Evolutionary conservation across 1,140 invertebrate species (phyloP).

Genomic region (Pachypsylla venusta): DNA sequence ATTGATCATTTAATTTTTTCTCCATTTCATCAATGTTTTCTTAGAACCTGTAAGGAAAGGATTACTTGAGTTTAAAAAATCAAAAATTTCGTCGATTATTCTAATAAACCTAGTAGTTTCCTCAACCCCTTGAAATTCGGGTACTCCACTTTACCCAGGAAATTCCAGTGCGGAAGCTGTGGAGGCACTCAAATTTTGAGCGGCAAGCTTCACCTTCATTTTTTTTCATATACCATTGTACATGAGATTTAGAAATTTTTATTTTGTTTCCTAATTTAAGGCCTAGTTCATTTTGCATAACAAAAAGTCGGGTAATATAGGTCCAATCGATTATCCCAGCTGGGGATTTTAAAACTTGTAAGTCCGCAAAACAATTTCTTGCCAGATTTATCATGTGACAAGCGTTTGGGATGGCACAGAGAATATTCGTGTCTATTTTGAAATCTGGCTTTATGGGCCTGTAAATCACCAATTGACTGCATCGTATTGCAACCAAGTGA

Average conservation of each 20-base stretch:
- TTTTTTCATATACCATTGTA: too few relatives aligned
- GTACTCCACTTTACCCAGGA: not conserved
- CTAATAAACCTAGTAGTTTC: conserved; percentile 11
- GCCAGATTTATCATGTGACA: conserved; percentile 13
- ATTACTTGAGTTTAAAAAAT: conserved; percentile 10
- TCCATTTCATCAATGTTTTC: not conserved
- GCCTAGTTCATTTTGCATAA: not conserved
- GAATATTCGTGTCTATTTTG: not conserved
- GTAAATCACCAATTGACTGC: not conserved
- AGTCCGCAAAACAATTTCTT: conserved; percentile 8
- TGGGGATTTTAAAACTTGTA: conserved; percentile 1
- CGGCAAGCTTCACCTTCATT: too few relatives aligned
- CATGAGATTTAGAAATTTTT: too few relatives aligned
- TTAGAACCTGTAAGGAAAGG: conserved; percentile 6
- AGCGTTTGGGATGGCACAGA: conserved; percentile 12
- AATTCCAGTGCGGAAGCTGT: not conserved
- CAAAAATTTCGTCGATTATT: conserved; percentile 10
- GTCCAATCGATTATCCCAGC: not conserved
- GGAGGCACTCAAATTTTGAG: not conserved
- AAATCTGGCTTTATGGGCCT: not conserved
- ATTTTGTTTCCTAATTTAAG: not conserved
- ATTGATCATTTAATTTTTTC: not conserved
- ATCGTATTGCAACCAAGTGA: not conserved
- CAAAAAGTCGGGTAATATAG: not conserved
- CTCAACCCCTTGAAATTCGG: conserved; percentile 15